Evolutionary conservation across 2,888 invertebrate genomes (phyloP).

Genomic region (Mylabris sibirica): DNA sequence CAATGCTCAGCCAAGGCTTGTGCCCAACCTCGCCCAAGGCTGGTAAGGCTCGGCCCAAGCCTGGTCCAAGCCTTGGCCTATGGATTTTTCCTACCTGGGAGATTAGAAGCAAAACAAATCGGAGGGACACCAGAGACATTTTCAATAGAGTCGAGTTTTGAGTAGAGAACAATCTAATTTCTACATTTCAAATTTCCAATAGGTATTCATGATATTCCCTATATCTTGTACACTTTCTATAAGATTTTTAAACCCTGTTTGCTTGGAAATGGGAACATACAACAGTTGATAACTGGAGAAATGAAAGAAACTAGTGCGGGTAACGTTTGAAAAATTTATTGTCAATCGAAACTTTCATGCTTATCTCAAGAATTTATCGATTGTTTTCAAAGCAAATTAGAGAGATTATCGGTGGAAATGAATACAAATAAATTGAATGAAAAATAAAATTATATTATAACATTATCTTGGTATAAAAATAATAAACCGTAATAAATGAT

Average conservation of each 20-base stretch:
- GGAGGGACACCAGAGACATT: no score
- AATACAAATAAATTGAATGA: not conserved
- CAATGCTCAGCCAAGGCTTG: no score
- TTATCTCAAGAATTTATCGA: not conserved
- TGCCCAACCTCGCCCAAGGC: no score
- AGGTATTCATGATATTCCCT: no score
- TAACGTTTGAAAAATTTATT: not conserved
- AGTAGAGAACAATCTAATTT: no score
- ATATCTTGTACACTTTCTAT: not conserved
- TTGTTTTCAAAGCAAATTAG: not conserved
- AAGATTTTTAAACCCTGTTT: constrained; percentile 3
- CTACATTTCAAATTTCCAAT: not conserved
- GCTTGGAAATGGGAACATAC: not conserved
- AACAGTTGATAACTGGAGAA: not conserved
- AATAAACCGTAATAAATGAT: constrained; percentile 7
- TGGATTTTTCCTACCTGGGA: no score
- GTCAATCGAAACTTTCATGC: not conserved
- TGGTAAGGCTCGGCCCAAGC: no score
- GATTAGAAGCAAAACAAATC: no score
- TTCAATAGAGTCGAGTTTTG: no score
- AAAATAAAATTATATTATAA: not conserved
- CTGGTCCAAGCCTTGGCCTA: no score
- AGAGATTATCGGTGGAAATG: not conserved
- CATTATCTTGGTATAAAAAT: not conserved
- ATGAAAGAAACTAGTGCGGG: not conserved